Conservation (phyloP, 2,888 invertebrate genomes). For the Lysandra coridon region DNA sequence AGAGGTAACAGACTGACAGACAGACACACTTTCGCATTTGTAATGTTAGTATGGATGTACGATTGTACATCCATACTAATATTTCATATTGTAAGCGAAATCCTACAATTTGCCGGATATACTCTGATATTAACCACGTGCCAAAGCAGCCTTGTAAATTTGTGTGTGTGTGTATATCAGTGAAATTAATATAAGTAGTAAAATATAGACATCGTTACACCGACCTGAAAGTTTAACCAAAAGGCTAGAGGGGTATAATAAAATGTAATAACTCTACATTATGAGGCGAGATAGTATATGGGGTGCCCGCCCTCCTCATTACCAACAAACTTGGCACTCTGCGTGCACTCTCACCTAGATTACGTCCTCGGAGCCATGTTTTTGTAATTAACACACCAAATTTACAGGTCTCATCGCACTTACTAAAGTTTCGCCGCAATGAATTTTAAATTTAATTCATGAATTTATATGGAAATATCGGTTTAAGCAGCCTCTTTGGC, state of each 20-base stretch:
- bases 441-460: constrained; percentile 21
- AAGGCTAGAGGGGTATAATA: neutral
- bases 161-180: too few relatives aligned
- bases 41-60: too few relatives aligned
- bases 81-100: too few relatives aligned
- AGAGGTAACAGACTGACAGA: too few relatives aligned
- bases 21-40: too few relatives aligned
- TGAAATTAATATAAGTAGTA: too few relatives aligned
- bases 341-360: constrained; percentile 63
- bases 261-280: constrained; percentile 15
- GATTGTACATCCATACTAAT: too few relatives aligned
- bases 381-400: constrained; percentile 64
- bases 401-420: constrained; percentile 47
- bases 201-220: neutral
- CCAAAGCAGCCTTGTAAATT: too few relatives aligned
- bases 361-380: constrained; percentile 53
- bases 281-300: constrained; percentile 14
- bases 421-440: constrained; percentile 13
- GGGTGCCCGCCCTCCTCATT: constrained; percentile 1
- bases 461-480: constrained; percentile 19
- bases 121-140: too few relatives aligned
- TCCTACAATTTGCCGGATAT: too few relatives aligned
- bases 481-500: neutral
- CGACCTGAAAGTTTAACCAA: neutral
- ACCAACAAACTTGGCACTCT: constrained; percentile 34